Conservation (phyloP, 2,113 vertebrate genomes). For the Chloebia gouldiae region DNA sequence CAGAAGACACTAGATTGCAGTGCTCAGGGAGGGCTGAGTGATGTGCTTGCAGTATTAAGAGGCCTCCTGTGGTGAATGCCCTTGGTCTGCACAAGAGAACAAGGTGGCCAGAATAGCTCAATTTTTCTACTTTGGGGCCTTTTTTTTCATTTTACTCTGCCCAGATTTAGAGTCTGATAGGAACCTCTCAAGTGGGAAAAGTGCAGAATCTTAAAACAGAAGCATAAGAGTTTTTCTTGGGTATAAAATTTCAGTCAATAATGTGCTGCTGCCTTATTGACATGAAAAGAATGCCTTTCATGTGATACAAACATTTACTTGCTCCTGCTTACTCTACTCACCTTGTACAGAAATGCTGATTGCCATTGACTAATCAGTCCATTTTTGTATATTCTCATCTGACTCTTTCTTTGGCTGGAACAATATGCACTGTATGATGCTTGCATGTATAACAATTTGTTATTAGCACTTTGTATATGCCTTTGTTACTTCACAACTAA, state of each 20-base stretch:
- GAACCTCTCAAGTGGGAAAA: conserved; percentile 42
- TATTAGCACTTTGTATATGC: conserved; percentile 71
- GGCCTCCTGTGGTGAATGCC: background rate
- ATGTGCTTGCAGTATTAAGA: background rate
- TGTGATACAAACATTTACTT: conserved; percentile 57
- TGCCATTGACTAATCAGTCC: conserved; percentile 69
- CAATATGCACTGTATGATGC: conserved; percentile 77
- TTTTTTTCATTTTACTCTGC: background rate
- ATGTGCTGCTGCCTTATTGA: conserved; percentile 53
- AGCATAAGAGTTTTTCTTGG: conserved; percentile 25
- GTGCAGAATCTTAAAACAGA: conserved; percentile 32
- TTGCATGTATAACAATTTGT: conserved; percentile 78
- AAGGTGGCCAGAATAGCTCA: background rate
- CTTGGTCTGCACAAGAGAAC: background rate
- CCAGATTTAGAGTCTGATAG: conserved; percentile 1
- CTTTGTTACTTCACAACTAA: conserved; percentile 77
- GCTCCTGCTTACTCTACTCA: conserved; percentile 63
- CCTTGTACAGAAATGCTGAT: conserved; percentile 65
- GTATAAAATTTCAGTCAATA: conserved; percentile 68
- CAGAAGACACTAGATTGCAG: background rate
- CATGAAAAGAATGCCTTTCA: conserved; percentile 34
- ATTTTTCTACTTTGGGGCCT: background rate
- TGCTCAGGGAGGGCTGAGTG: background rate
- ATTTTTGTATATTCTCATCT: conserved; percentile 79
- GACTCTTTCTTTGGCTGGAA: conserved; percentile 80